Evolutionary conservation across 2,888 invertebrate species (phyloP), one percentile per base, ranked within the genome.

Genomic region (Gerris lacustris): DNA sequence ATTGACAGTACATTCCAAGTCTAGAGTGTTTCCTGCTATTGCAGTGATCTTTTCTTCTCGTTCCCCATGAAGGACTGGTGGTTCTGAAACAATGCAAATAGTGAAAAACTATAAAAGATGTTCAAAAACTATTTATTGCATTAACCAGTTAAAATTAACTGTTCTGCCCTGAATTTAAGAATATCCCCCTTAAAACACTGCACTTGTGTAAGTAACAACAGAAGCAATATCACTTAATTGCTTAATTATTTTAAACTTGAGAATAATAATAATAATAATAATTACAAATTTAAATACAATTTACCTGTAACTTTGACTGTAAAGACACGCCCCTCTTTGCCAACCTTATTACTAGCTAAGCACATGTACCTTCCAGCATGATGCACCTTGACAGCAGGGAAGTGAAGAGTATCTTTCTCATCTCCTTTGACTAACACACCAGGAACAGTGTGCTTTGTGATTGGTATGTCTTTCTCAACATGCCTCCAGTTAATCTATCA

Each of bases 341-440:
- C 83, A 6, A 79, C 78, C 69, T 79, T 78, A 76, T 82, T 83
- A 69, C 77, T 78, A 5, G 82, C 82, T 64, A 78, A 78, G 73
- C 82, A 83, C 44, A 77, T 78, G 76, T 83, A 83, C 47, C 78
- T 78, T 0, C 82, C 82, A 45, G 80, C 79, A 75, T 83, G 82
- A 55, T 79, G 78, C 0, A 79, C 77, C 71, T 79, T 79, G 6
- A 79, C 80, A 72, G 80, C 76, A 62, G 77, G 77, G 62, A 80
- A 77, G 63, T 74, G 73, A n/a, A 79, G 73, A 15, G 67, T 72
- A 45, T 75, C 74, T 44, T 74, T 74, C 15, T 72, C 70, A 15
- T 74, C 72, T 66, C 70, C 70, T 44, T 73, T 70, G 31, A 76
- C n/a, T 44, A 75, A 55, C 44, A 75, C 75, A 11, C 75, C 76